A percentile compares a stretch with the other conserved stretches of the same genome.
Conservation (phyloP, 2,113 vertebrate genomes). For the Pelecanoides urinatrix region DNA sequence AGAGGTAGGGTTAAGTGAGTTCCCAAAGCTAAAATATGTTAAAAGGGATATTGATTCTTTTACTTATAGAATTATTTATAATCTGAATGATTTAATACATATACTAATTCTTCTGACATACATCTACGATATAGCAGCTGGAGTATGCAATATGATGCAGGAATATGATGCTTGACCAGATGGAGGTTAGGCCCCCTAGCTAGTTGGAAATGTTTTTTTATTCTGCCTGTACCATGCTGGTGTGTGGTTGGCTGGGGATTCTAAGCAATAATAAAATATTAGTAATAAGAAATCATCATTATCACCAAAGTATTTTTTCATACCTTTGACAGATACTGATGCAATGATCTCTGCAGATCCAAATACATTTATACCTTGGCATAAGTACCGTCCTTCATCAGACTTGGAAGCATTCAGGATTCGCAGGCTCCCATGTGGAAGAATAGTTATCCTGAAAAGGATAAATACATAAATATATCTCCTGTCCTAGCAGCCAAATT, state of each 20-base stretch:
- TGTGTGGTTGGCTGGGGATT: background rate
- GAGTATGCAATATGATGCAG: background rate
- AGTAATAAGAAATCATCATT: background rate
- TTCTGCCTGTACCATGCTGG: background rate
- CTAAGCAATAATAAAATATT: background rate
- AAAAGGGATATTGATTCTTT: background rate
- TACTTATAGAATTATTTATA: background rate
- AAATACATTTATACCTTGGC: conserved; percentile 89
- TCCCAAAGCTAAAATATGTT: background rate
- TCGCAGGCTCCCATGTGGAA: conserved; percentile 88
- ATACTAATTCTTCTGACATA: background rate
- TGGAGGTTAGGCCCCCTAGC: fast-evolving
- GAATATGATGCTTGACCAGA: background rate
- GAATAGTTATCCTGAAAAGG: conserved; percentile 85
- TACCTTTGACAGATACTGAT: conserved; percentile 92
- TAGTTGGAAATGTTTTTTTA: background rate
- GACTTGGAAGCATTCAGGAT: conserved; percentile 89
- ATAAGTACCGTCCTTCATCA: conserved; percentile 90
- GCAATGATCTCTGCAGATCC: conserved; percentile 89
- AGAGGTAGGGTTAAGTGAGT: background rate
- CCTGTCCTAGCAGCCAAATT: background rate
- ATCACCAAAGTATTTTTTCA: background rate
- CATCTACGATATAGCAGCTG: background rate
- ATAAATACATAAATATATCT: conserved; percentile 28
- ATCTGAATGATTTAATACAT: background rate